Evolutionary conservation across 2,797 vertebrate species (phyloP).

Genomic region (Etheostoma perlongum): DNA sequence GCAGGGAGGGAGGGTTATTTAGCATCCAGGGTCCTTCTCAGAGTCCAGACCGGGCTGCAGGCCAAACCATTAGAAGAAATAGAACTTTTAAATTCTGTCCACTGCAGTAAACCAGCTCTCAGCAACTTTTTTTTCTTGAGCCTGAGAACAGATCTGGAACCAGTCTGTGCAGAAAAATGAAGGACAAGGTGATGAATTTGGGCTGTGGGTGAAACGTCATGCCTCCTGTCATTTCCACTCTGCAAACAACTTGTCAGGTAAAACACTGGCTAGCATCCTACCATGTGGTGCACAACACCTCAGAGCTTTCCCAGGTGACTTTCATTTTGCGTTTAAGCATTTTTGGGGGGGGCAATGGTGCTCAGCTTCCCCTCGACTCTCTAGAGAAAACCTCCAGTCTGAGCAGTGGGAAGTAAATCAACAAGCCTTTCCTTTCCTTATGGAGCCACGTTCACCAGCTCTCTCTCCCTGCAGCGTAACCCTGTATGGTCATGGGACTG

Average conservation of each 20-base stretch:
- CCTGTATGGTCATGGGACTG: constrained; percentile 83
- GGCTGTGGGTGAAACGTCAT: neutral
- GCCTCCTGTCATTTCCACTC: neutral
- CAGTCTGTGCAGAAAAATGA: neutral
- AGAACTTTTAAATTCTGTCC: constrained; percentile 29
- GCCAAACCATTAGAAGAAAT: constrained; percentile 65
- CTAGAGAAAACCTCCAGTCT: constrained; percentile 25
- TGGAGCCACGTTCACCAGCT: constrained; percentile 50
- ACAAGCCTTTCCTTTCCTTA: constrained; percentile 40
- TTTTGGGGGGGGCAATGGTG: neutral
- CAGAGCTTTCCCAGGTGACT: neutral
- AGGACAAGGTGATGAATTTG: neutral
- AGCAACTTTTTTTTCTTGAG: neutral
- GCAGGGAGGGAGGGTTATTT: constrained; percentile 1
- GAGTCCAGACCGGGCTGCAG: constrained; percentile 26
- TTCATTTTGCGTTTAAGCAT: neutral
- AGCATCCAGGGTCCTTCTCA: constrained; percentile 38
- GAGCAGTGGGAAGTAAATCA: constrained; percentile 23
- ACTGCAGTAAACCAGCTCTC: constrained; percentile 3
- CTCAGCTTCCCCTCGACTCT: constrained; percentile 20
- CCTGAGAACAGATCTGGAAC: constrained; percentile 15
- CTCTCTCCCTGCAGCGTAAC: constrained; percentile 58
- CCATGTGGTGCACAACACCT: neutral
- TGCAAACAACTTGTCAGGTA: neutral
- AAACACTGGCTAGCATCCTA: neutral